Conservation (phyloP, 2,113 vertebrate species). For the Notechis scutatus region DNA sequence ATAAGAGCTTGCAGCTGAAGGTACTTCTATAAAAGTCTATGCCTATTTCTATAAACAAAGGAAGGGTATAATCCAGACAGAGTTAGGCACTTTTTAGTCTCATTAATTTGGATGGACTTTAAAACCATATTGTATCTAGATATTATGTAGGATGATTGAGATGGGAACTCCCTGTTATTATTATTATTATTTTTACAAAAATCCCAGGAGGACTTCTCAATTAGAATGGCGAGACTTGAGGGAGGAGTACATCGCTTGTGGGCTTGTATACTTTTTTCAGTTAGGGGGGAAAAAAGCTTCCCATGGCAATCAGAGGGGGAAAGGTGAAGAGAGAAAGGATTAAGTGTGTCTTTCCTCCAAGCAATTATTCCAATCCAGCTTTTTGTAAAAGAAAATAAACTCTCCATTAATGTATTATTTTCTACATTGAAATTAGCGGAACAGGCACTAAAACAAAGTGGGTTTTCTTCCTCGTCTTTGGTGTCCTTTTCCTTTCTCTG, state of each 20-base stretch:
- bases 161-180: neutral
- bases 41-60: neutral
- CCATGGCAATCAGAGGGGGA: neutral
- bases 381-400: neutral
- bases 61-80: neutral
- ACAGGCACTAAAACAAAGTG: neutral
- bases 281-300: neutral
- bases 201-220: neutral
- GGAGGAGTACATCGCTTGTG: neutral
- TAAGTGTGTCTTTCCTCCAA: neutral
- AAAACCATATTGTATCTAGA: neutral
- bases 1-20: neutral
- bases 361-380: neutral
- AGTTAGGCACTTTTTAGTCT: neutral
- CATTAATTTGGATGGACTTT: neutral
- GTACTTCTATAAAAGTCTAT: neutral
- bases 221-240: neutral
- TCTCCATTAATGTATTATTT: neutral
- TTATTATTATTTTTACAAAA: neutral
- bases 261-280: neutral
- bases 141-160: neutral
- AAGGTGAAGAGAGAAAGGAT: neutral
- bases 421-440: neutral
- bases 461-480: neutral
- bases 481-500: neutral